A percentile compares a stretch with the other conserved stretches of the same genome.
These are phyloP conservation scores for Bos taurus DNA, from an alignment of 2,113 vertebrate genomes.

Conservation along the genomic window DNA sequence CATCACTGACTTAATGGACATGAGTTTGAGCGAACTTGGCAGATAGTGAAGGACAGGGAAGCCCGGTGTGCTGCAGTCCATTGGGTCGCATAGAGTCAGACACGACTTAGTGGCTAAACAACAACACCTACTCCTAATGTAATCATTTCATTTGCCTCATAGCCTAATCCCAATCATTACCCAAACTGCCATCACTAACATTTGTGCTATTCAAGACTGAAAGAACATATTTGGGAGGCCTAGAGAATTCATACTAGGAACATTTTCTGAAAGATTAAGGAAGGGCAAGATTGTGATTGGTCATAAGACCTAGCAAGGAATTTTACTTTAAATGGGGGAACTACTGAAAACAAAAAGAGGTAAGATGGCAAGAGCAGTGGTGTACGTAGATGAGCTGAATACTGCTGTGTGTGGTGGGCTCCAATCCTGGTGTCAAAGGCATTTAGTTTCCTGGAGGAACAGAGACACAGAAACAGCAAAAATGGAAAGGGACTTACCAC, in stretches of 20 bases:
- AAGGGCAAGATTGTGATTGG: background rate
- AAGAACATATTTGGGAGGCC: background rate
- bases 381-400: background rate
- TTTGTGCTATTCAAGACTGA: background rate
- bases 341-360: background rate
- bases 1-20: background rate
- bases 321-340: background rate
- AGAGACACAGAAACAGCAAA: background rate
- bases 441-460: background rate
- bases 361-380: background rate
- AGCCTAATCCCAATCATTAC: background rate
- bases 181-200: background rate
- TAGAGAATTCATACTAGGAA: background rate
- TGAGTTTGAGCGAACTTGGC: background rate
- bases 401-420: background rate
- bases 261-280: background rate
- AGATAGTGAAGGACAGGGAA: background rate
- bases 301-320: background rate
- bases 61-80: background rate
- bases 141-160: background rate
- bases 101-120: background rate
- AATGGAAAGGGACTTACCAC: background rate
- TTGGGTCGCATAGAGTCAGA: background rate
- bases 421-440: background rate
- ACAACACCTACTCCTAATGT: fast-evolving